These are phyloP conservation scores for Pelecanoides urinatrix DNA, from an alignment of 2,113 vertebrate genomes.

Conservation along the genomic window DNA sequence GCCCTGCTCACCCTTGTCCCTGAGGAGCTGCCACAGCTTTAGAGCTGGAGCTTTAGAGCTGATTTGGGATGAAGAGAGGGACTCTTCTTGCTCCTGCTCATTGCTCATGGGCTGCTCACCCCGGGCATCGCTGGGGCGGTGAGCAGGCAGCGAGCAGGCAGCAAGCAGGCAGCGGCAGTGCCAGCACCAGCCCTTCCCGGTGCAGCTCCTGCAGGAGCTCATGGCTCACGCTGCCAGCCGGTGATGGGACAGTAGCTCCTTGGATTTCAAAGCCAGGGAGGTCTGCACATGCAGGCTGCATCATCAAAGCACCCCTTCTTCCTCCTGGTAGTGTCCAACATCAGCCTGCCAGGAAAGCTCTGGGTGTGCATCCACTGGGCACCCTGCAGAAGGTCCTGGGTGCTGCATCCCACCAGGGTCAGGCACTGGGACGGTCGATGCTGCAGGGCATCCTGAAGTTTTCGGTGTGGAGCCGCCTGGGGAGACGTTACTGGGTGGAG, in stretches of 20 bases:
- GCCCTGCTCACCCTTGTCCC: neutral
- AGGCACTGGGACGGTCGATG: neutral
- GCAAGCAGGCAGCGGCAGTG: neutral
- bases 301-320: neutral
- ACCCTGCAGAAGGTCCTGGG: neutral
- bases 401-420: neutral
- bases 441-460: neutral
- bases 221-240: neutral
- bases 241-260: neutral
- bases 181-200: neutral
- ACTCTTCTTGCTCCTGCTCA: neutral
- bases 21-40: neutral
- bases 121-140: neutral
- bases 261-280: neutral
- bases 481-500: neutral
- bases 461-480: accelerated
- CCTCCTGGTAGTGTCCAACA: neutral
- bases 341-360: neutral
- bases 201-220: neutral
- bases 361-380: accelerated
- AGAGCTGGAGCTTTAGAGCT: neutral
- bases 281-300: neutral
- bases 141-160: neutral
- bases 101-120: accelerated
- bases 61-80: neutral